Conservation (phyloP, 2,113 vertebrate species). For the Halcyon senegalensis region DNA sequence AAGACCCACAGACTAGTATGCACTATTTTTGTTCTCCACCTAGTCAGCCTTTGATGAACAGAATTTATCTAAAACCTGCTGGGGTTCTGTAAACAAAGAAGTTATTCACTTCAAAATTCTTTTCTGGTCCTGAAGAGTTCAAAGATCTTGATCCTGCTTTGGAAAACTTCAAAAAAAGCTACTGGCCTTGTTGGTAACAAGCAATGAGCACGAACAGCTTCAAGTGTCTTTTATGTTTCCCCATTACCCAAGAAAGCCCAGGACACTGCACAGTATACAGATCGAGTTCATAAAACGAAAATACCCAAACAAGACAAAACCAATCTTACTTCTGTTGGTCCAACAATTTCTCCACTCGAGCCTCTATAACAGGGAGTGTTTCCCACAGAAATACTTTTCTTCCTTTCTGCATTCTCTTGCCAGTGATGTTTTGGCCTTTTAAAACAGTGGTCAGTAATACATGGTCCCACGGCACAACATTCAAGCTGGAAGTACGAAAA, state of each 20-base stretch:
- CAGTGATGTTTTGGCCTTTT: slow-evolving; percentile 82
- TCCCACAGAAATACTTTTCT: slow-evolving; percentile 77
- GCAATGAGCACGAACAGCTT: background rate
- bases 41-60: background rate
- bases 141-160: background rate
- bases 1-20: background rate
- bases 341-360: slow-evolving; percentile 73
- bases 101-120: background rate
- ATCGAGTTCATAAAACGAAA: background rate
- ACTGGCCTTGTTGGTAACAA: background rate
- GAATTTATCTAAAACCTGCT: background rate
- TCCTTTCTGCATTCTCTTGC: slow-evolving; percentile 73
- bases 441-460: slow-evolving; percentile 80
- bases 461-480: slow-evolving; percentile 80
- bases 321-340: slow-evolving; percentile 65
- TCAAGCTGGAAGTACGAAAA: slow-evolving; percentile 65
- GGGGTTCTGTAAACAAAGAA: background rate
- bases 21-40: background rate
- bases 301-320: background rate
- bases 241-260: background rate
- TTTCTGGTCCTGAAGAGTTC: background rate
- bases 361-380: slow-evolving; percentile 70
- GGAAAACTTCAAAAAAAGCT: background rate
- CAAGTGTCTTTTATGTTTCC: background rate
- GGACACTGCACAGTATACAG: background rate